These are phyloP conservation scores for Rhynchophorus ferrugineus DNA, from an alignment of 1,140 invertebrate genomes.

Conservation along the genomic window DNA sequence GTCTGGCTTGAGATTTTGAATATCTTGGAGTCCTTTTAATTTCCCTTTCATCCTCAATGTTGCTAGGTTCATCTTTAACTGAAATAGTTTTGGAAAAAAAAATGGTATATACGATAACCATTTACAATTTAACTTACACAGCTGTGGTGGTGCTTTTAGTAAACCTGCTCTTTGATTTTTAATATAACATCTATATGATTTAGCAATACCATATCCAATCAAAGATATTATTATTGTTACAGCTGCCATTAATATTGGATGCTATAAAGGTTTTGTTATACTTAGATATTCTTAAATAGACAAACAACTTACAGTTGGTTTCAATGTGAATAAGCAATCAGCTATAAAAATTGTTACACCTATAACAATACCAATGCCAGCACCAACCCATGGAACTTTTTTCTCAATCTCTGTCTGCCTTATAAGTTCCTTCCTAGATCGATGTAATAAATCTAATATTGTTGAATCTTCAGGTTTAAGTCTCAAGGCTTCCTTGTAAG, in stretches of 20 bases:
- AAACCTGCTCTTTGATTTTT: slow-evolving; percentile 48
- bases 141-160: slow-evolving; percentile 48
- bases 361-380: slow-evolving; percentile 62
- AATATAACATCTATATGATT: slow-evolving; percentile 48
- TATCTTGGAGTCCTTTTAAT: slow-evolving; percentile 43
- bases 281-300: slow-evolving; percentile 3
- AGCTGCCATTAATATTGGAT: slow-evolving; percentile 53
- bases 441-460: slow-evolving; percentile 57
- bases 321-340: slow-evolving; percentile 59
- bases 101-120: too few relatives aligned
- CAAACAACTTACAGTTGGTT: slow-evolving; percentile 53
- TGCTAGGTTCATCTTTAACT: slow-evolving; percentile 30
- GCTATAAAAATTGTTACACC: slow-evolving; percentile 63
- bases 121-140: slow-evolving; percentile 35
- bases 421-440: slow-evolving; percentile 50
- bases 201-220: slow-evolving; percentile 51
- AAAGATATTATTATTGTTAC: slow-evolving; percentile 51
- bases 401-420: slow-evolving; percentile 57
- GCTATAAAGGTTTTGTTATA: slow-evolving; percentile 37
- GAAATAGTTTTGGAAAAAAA: too few relatives aligned
- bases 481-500: slow-evolving; percentile 60
- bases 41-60: slow-evolving; percentile 33
- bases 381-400: slow-evolving; percentile 67
- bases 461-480: slow-evolving; percentile 61
- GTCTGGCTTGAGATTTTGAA: slow-evolving; percentile 61